These are phyloP conservation scores for Sterrhoptilus dennistouni DNA, from an alignment of 2,113 vertebrate species.

Conservation along the genomic window DNA sequence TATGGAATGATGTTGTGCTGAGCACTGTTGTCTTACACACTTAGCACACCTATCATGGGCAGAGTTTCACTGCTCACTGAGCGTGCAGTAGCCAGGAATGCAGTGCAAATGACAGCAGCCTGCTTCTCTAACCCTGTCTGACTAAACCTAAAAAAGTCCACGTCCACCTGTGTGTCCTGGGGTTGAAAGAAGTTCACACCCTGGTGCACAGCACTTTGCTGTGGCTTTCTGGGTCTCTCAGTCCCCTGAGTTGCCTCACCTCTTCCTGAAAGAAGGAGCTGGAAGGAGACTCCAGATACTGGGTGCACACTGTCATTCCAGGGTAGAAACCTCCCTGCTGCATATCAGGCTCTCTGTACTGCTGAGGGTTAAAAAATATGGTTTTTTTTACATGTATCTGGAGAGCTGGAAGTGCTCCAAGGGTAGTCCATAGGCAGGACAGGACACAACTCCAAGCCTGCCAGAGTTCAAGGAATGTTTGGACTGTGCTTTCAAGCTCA, in stretches of 20 bases:
- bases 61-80: not conserved
- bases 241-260: not conserved
- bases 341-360: rapidly evolving
- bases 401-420: not conserved
- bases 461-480: not conserved
- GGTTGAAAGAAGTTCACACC: not conserved
- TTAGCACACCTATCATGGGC: not conserved
- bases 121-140: not conserved
- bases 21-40: not conserved
- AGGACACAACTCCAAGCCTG: not conserved
- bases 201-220: not conserved
- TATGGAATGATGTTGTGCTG: not conserved
- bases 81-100: not conserved
- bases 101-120: not conserved
- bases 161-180: not conserved
- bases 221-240: not conserved
- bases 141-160: not conserved
- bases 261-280: not conserved
- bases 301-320: not conserved
- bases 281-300: not conserved
- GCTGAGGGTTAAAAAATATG: not conserved
- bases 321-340: not conserved
- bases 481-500: not conserved
- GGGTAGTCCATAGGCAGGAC: not conserved
- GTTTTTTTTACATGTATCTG: rapidly evolving